These are phyloP conservation scores for Neotoma lepida DNA, from an alignment of 2,113 vertebrate genomes.

Conservation along the genomic window DNA sequence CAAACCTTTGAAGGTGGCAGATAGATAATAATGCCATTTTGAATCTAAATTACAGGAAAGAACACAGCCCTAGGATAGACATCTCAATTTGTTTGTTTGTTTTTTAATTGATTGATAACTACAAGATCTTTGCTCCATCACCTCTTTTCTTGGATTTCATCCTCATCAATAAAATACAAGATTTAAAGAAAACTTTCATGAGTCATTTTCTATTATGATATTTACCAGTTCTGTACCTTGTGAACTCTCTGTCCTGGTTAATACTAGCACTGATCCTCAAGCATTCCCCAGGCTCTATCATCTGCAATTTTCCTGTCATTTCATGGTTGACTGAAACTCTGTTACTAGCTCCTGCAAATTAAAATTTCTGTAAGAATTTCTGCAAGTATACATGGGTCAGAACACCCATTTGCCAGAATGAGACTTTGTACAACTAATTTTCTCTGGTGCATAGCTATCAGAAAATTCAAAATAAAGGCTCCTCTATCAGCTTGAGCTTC, in stretches of 20 bases:
- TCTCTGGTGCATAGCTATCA: not conserved
- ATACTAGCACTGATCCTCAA: not conserved
- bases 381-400: not conserved
- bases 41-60: not conserved
- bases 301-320: not conserved
- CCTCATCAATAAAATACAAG: not conserved
- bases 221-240: not conserved
- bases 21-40: not conserved
- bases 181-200: not conserved
- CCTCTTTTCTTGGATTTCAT: not conserved
- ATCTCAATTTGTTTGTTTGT: not conserved
- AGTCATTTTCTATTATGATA: not conserved
- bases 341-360: not conserved
- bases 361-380: not conserved
- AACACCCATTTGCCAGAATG: not conserved
- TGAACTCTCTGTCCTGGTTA: not conserved
- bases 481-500: not conserved
- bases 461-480: not conserved
- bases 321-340: not conserved
- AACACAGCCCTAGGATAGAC: not conserved
- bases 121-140: not conserved
- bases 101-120: not conserved
- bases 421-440: not conserved
- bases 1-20: not conserved
- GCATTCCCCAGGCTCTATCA: not conserved